Evolutionary conservation across 30 jellyfish, hydroid and myxozoan species (phyloP).

Genomic region (Chironex yamaguchii): DNA sequence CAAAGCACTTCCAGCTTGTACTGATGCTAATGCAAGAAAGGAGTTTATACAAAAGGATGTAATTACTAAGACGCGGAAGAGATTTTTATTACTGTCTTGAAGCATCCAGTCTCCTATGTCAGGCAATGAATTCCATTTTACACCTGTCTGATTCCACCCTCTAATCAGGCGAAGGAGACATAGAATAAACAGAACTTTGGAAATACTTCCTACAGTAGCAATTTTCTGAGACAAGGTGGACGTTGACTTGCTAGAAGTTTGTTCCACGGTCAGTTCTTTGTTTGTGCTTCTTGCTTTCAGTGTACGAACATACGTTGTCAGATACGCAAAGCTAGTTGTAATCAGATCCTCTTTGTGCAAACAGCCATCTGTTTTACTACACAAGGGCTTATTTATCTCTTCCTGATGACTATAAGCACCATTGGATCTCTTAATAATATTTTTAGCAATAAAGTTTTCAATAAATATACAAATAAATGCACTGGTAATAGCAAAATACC

Average conservation of each 20-base stretch:
- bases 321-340: neutral
- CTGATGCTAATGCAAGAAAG: no score
- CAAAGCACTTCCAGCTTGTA: no score
- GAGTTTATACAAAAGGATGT: neutral
- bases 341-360: no score
- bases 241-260: neutral
- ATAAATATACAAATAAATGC: neutral
- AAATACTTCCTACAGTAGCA: neutral
- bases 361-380: neutral
- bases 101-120: slow-evolving; percentile 56
- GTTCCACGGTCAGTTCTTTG: no score
- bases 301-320: neutral
- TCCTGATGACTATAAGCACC: neutral
- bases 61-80: neutral
- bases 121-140: slow-evolving; percentile 54
- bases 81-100: no score
- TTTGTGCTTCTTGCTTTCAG: neutral
- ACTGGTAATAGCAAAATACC: slow-evolving; percentile 75
- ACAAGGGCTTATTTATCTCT: neutral
- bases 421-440: neutral
- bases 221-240: slow-evolving; percentile 11
- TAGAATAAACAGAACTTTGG: neutral
- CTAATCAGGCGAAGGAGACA: slow-evolving; percentile 19
- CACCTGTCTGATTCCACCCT: slow-evolving; percentile 94
- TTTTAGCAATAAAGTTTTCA: neutral